Evolutionary conservation across 2,888 invertebrate genomes (phyloP).

Genomic region (Alitta virens): DNA sequence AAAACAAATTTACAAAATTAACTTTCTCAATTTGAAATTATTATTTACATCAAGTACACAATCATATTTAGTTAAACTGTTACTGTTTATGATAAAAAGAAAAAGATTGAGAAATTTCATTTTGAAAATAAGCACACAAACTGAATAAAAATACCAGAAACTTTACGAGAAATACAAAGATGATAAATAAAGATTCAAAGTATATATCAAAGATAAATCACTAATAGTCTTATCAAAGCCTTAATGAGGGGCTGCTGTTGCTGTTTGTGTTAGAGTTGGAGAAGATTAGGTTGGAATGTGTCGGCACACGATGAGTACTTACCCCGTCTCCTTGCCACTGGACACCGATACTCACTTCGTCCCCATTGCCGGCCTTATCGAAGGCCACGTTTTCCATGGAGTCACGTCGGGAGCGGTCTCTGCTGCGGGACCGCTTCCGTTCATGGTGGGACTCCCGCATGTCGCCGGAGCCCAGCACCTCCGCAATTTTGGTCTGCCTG

Average conservation of each 20-base stretch:
- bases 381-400: constrained; percentile 64
- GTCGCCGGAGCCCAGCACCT: constrained; percentile 61
- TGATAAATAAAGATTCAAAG: too few species aligned
- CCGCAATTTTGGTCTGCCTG: constrained; percentile 83
- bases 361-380: constrained; percentile 62
- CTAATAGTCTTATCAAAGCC: too few species aligned
- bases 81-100: too few species aligned
- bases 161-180: too few species aligned
- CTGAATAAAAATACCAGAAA: too few species aligned
- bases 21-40: background rate
- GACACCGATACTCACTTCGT: constrained; percentile 69
- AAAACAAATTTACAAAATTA: background rate
- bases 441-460: background rate
- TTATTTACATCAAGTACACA: background rate
- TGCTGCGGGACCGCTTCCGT: constrained; percentile 5
- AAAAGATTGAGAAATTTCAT: too few species aligned
- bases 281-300: background rate
- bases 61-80: too few species aligned
- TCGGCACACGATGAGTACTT: constrained; percentile 31
- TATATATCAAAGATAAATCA: too few species aligned
- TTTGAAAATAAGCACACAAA: too few species aligned
- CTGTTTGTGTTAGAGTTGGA: too few species aligned
- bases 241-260: too few species aligned
- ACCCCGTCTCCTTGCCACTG: constrained; percentile 49
- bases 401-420: constrained; percentile 63